These are phyloP conservation scores for Proisotoma minuta DNA, from an alignment of 2,888 invertebrate species.

Conservation along the genomic window DNA sequence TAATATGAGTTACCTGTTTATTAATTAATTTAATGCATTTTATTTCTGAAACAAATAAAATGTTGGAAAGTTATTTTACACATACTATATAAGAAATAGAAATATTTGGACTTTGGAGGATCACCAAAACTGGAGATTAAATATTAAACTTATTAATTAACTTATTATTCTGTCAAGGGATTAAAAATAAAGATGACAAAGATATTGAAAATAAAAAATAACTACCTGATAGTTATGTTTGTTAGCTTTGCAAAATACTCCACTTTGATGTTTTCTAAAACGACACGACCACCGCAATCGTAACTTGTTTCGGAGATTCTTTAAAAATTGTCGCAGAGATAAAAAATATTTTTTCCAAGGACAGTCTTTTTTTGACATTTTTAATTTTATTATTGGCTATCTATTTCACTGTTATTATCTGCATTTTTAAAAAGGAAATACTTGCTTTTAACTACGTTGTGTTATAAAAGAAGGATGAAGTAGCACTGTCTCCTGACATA, in stretches of 20 bases:
- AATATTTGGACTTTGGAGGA: too few relatives aligned
- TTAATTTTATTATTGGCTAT: neutral
- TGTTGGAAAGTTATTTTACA: too few relatives aligned
- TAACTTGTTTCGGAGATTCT: neutral
- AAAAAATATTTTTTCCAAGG: conserved; percentile 5
- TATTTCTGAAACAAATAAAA: too few relatives aligned
- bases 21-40: too few relatives aligned
- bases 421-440: neutral
- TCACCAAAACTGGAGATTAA: too few relatives aligned
- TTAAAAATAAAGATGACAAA: neutral
- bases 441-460: neutral
- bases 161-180: neutral
- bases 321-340: neutral
- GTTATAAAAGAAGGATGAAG: neutral
- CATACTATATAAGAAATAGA: too few relatives aligned
- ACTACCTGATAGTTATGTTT: too few relatives aligned
- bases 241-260: neutral
- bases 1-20: neutral
- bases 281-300: neutral
- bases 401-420: neutral
- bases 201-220: too few relatives aligned
- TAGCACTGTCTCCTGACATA: too few relatives aligned
- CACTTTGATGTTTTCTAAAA: neutral
- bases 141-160: too few relatives aligned
- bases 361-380: conserved; percentile 1